These are phyloP conservation scores for Choristoneura rosaceana DNA, from an alignment of 2,888 invertebrate genomes.

Conservation along the genomic window DNA sequence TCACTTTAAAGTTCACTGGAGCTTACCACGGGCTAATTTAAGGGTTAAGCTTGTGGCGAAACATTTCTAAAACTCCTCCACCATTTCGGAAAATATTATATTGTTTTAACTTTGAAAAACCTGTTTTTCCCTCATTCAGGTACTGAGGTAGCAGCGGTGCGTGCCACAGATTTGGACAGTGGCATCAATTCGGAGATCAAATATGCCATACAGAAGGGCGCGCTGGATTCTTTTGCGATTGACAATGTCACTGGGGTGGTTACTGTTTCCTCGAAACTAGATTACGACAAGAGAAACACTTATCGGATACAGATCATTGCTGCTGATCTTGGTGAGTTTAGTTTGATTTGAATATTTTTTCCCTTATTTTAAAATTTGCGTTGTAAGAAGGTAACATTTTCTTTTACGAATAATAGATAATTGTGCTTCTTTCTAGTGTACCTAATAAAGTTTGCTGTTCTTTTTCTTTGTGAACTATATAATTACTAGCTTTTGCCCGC, in stretches of 20 bases:
- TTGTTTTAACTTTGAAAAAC: too few species aligned
- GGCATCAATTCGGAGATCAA: constrained; percentile 92
- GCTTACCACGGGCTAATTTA: too few species aligned
- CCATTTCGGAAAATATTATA: too few species aligned
- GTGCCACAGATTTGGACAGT: constrained; percentile 94
- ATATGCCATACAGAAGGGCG: constrained; percentile 94
- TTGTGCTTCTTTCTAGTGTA: too few species aligned
- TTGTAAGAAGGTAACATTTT: too few species aligned
- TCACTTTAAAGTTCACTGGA: too few species aligned
- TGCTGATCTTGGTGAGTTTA: constrained; percentile 88
- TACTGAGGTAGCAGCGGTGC: constrained; percentile 89
- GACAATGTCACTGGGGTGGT: constrained; percentile 91
- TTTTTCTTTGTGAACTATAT: too few species aligned
- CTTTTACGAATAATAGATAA: too few species aligned
- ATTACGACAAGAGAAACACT: constrained; percentile 92
- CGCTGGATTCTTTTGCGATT: constrained; percentile 93
- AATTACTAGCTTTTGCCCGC: too few species aligned
- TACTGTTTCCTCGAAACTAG: constrained; percentile 90
- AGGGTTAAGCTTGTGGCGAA: too few species aligned
- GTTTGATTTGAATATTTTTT: constrained; percentile 13
- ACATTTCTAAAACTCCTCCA: not conserved
- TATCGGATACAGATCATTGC: constrained; percentile 93
- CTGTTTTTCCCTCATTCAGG: constrained; percentile 72
- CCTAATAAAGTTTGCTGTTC: too few species aligned
- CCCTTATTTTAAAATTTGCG: not conserved